These are phyloP conservation scores for Eristalis pertinax DNA, from an alignment of 2,888 invertebrate genomes.

Conservation along the genomic window DNA sequence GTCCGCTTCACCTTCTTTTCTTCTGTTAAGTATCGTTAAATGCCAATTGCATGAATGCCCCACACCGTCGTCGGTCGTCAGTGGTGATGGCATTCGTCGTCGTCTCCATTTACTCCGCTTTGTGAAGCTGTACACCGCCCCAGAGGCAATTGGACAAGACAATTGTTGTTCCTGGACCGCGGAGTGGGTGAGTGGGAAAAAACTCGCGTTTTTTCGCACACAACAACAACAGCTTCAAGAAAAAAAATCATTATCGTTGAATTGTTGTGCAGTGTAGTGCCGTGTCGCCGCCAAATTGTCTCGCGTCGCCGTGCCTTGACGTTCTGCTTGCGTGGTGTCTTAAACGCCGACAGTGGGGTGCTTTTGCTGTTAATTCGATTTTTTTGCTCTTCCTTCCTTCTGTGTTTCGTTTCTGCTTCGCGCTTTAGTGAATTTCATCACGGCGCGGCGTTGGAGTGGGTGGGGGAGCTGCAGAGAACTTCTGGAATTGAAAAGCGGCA, in stretches of 20 bases:
- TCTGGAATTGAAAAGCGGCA: slow-evolving; percentile 40
- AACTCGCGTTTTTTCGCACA: slow-evolving; percentile 60
- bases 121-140: slow-evolving; percentile 30
- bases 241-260: slow-evolving; percentile 12
- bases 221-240: background rate
- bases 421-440: background rate
- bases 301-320: slow-evolving; percentile 1
- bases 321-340: background rate
- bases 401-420: background rate
- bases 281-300: slow-evolving; percentile 19
- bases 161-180: slow-evolving; percentile 36
- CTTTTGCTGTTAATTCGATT: slow-evolving; percentile 43
- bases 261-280: slow-evolving; percentile 2
- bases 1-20: slow-evolving; percentile 1
- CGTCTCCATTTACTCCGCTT: slow-evolving; percentile 27
- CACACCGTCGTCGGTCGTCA: slow-evolving; percentile 6
- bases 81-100: background rate
- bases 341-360: slow-evolving; percentile 50
- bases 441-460: background rate
- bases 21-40: slow-evolving; percentile 68
- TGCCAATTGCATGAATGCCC: slow-evolving; percentile 67
- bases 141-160: slow-evolving; percentile 59
- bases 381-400: background rate
- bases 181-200: slow-evolving; percentile 20
- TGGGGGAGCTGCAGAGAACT: slow-evolving; percentile 3